phyloP scores from a whole-genome alignment of 23 tunicate genomes.

The Halocynthia aurantium region DNA sequence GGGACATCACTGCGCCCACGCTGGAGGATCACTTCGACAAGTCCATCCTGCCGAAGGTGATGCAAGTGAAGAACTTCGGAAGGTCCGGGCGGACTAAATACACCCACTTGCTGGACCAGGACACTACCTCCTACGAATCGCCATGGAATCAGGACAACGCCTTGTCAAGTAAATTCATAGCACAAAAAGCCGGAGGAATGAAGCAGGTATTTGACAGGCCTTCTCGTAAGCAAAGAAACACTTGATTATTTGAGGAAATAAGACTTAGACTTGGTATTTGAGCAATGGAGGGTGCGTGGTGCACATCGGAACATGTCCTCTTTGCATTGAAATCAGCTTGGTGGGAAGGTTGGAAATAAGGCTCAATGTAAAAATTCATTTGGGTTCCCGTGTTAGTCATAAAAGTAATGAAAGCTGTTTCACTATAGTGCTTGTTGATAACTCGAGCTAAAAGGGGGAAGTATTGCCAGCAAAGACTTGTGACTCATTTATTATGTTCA shows the following conservation, averaged over 20 bases:
- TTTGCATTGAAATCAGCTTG: no score
- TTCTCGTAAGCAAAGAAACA: conserved; percentile 9
- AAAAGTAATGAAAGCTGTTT: no score
- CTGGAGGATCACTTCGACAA: conserved; percentile 99
- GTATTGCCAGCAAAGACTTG: no score
- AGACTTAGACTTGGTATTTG: no score
- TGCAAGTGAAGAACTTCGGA: conserved; percentile 98
- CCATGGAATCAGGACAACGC: conserved; percentile 89
- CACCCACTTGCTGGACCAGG: conserved; percentile 96
- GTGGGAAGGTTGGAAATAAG: no score
- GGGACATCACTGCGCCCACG: conserved; percentile 85
- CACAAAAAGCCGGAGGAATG: conserved; percentile 76
- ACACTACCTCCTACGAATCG: conserved; percentile 87
- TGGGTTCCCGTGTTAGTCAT: no score
- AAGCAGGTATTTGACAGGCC: conserved; percentile 87
- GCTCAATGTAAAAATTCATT: no score
- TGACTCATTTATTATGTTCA: no score
- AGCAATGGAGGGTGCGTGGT: no score
- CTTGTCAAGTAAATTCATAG: conserved; percentile 41
- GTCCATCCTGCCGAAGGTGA: conserved; percentile 88
- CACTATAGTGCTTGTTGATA: no score
- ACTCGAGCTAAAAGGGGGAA: no score
- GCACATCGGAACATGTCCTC: no score
- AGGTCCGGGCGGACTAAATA: conserved; percentile 98
- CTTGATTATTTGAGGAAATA: not conserved